A percentile compares a stretch with the other conserved stretches of the same genome.
phyloP scores from a whole-genome alignment of 1,140 invertebrate species.

The Proctacanthus coquilletti region DNA sequence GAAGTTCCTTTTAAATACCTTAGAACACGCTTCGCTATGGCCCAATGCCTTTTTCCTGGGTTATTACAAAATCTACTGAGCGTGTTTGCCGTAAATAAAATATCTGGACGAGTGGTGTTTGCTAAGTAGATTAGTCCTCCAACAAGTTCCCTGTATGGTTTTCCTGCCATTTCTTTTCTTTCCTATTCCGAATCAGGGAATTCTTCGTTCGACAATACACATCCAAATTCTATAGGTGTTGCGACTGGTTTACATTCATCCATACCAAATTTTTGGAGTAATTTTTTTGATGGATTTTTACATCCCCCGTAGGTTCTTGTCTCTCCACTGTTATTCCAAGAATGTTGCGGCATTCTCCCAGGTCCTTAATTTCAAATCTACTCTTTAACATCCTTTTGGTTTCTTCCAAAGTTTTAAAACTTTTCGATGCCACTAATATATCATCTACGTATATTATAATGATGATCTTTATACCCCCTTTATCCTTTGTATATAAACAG shows the following conservation, averaged over 20 bases:
- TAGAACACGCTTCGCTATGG: conserved; percentile 11
- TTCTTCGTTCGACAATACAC: no score
- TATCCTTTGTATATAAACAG: conserved; percentile 4
- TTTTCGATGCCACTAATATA: conserved; percentile 5
- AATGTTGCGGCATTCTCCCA: not conserved
- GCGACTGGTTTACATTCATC: no score
- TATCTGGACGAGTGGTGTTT: conserved; percentile 25
- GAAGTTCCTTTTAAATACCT: conserved; percentile 17
- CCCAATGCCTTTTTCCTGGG: conserved; percentile 8
- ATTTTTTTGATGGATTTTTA: no score
- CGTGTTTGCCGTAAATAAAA: conserved; percentile 16
- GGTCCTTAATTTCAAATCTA: conserved; percentile 3
- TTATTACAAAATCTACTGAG: conserved; percentile 12
- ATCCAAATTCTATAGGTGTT: no score
- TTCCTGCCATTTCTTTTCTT: no score
- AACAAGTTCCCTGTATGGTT: conserved; percentile 16
- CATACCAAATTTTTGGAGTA: no score
- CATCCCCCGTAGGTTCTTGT: no score
- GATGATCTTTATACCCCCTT: not conserved
- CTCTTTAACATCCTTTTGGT: conserved; percentile 2
- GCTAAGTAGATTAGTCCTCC: conserved; percentile 27
- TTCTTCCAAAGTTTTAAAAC: conserved; percentile 1
- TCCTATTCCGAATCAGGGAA: no score
- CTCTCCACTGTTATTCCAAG: conserved; percentile 3
- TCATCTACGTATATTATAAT: conserved; percentile 8